A percentile compares a stretch with the other conserved stretches of the same genome.
Conservation (phyloP, 2,888 invertebrate species). For the Asteroscopus sphinx region DNA sequence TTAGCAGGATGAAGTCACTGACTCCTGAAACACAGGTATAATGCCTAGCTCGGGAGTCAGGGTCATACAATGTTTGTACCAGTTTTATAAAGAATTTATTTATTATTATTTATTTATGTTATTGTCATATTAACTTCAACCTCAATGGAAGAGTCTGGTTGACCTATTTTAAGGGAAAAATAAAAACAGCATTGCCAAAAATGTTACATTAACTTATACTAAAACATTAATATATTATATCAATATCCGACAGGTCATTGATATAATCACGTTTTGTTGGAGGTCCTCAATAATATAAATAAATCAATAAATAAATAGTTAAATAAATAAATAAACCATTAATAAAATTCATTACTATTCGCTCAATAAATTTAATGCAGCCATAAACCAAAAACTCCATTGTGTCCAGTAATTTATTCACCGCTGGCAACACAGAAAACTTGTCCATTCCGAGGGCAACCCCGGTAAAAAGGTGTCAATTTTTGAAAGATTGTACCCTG, state of each 20-base stretch:
- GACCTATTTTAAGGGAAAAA: too few relatives aligned
- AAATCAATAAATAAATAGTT: too few relatives aligned
- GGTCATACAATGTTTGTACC: too few relatives aligned
- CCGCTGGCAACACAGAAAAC: conserved; percentile 84
- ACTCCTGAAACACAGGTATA: too few relatives aligned
- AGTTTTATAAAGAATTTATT: too few relatives aligned
- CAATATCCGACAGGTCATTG: conserved; percentile 24
- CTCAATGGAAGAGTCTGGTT: too few relatives aligned
- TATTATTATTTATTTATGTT: too few relatives aligned
- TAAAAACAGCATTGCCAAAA: too few relatives aligned
- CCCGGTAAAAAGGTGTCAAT: conserved; percentile 87
- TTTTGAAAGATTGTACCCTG: conserved; percentile 89
- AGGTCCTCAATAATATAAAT: too few relatives aligned
- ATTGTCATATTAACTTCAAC: too few relatives aligned
- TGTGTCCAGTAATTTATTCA: conserved; percentile 87
- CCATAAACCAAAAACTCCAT: conserved; percentile 71
- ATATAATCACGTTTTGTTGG: conserved; percentile 37
- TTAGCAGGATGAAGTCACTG: too few relatives aligned
- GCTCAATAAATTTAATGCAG: conserved; percentile 72
- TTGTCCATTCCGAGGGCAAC: conserved; percentile 79
- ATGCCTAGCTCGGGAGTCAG: too few relatives aligned
- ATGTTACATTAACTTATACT: not conserved
- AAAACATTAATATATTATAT: conserved; percentile 3
- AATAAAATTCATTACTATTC: conserved; percentile 58
- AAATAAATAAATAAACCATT: conserved; percentile 52